Evolutionary conservation across 2,888 invertebrate species (phyloP), one percentile per base, ranked within the genome.

Genomic region (Drosophila ustulata): DNA sequence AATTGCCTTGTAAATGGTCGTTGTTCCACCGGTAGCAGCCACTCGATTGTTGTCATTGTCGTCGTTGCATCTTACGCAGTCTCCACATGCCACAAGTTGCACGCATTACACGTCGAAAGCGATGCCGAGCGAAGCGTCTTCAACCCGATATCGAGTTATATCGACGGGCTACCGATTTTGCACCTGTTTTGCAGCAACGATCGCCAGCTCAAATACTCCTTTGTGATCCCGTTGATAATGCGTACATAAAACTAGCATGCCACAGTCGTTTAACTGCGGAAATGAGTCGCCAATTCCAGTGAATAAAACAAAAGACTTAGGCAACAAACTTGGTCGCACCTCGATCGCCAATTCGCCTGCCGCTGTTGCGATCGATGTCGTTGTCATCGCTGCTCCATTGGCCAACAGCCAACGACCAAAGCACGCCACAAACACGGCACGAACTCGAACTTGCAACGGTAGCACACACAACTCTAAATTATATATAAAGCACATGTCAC

Each of bases 401-500:
- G 52, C 32, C 32, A 82, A 79, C 82, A 86, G 82, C 88, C 66
- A 70, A 57, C 66, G 58, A 50, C 88, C 83, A 88, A 82, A 67
- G 71, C 89, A 83, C 73, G 81, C 82, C 71, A 83, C 57, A 37
- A 52, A 70, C 84, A 56, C 66, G 79, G 82, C 88, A 88, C 88
- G 88, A 72, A 85, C 86, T 79, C 66, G 63, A 61, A 71, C 83
- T 77, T 71, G 76, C 72, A 76, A 68, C 83, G 68, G 78, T 72
- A 72, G 75, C 87, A 75, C 62, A 63, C 56, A 76, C 75, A 90
- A 90, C 88, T 85, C 91, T 90, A 91, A 91, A 91, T 91, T 90
- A 91, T 91, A 90, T 87, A 91, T 91, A 91, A 90, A 90, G 90
- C 90, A 91, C 91, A 90, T 90, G 91, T 90, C 90, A 90, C 73